Base-by-base conservation (phyloP, 2,113 vertebrate genomes). In the Dicentrarchus labrax region DNA sequence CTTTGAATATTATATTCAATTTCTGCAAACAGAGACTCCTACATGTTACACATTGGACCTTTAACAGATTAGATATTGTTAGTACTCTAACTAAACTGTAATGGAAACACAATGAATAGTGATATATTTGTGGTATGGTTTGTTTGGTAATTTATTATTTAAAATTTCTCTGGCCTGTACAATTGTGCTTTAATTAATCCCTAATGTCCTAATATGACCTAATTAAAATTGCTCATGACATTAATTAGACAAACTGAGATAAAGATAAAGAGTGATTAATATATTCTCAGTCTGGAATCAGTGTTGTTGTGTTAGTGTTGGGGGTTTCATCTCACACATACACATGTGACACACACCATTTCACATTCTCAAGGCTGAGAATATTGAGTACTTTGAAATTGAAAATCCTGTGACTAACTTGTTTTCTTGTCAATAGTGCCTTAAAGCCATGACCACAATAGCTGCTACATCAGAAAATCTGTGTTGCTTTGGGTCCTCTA, bases 211-310 rank as follows among this genome's bases (percentile, higher is more conserved):
- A 59, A 88, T 87, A 90, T 86, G 22, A 70, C 69, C 59, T 73
- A 68, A 81, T 86, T 85, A 72, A 72, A 69, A 62, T 59, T 50
- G 60, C 82, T 88, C 59, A n/a, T 78, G 77, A 68, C 70, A 38
- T 80, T 90, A 86, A 93, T 94, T 88, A 88, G 48, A 78, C 85
- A 87, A 70, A 79, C 8, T 54, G 86, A 86, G 57, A 67, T 84
- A 80, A 85, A 78, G 86, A 78, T 48, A 71, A 24, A 47, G 19
- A 53, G 72, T 51, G 77, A 90, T 90, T 82, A 79, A 65, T 85
- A 71, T 51, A 66, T 64, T 88, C 30, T 81, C 53, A 36, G 69
- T 48, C 48, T 82, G 43, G 76, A 71, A 67, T 87, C 82, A 76
- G 39, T 30, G 30, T 30, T 30, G 30, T 30, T 30, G 30, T 30